These are phyloP conservation scores for Acanthiza pusilla DNA, from an alignment of 2,797 vertebrate genomes.

Conservation along the genomic window DNA sequence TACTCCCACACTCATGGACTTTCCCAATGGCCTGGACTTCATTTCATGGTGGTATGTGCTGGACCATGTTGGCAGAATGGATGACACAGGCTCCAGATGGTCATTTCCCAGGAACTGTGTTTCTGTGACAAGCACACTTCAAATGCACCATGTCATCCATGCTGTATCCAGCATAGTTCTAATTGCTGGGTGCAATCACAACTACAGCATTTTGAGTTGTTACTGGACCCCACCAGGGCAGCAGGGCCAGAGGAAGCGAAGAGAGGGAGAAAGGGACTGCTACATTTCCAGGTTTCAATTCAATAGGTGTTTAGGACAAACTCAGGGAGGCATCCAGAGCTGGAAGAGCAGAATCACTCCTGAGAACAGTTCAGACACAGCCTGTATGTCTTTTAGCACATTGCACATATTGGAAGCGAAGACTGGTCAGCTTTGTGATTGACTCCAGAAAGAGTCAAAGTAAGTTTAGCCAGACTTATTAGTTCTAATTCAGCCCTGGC, in stretches of 20 bases:
- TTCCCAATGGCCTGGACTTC: neutral
- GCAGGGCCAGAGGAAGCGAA: neutral
- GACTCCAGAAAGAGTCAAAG: constrained; percentile 37
- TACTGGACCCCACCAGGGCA: neutral
- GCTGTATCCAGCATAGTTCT: neutral
- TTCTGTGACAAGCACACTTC: neutral
- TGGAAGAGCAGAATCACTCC: neutral
- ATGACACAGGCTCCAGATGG: neutral
- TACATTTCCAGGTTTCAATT: neutral
- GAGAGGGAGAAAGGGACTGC: neutral
- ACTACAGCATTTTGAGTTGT: neutral
- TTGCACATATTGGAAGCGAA: constrained; percentile 1
- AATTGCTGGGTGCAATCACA: neutral
- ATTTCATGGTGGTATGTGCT: neutral
- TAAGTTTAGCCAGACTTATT: constrained; percentile 35
- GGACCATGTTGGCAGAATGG: neutral
- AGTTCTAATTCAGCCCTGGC: neutral
- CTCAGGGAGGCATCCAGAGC: neutral
- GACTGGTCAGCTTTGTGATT: constrained; percentile 13
- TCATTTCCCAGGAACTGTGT: neutral
- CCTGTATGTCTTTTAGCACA: neutral
- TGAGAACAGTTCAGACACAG: neutral
- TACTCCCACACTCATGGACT: neutral
- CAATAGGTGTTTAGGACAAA: neutral
- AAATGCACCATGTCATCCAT: neutral